Evolutionary conservation across 92 coral and sea anemone genomes (phyloP), one percentile per base, ranked within the genome.

Genomic region (Zoanthus solanderi): DNA sequence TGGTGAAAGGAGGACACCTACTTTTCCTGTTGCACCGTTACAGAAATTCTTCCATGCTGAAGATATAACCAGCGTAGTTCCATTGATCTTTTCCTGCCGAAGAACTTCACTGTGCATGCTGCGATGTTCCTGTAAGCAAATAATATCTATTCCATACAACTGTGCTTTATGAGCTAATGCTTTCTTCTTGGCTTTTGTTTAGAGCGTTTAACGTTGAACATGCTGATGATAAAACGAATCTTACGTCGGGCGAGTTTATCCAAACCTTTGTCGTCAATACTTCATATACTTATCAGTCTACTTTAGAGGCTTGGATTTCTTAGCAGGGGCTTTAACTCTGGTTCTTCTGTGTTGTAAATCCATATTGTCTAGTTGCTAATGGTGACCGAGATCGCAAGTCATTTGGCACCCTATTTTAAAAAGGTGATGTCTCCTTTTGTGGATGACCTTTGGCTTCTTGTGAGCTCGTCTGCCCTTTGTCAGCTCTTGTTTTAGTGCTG

Each of bases 181-280:
- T 6, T 60, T n/a, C 67, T 60, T 60, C 16, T 60, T 60, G 67
- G 67, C 67, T 6, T 18, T 76, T 76, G 45, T 52, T 32, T 54
- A 69, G 37, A 86, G 80, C 1, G 89, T 47, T 79, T 78, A 65
- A 60, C 84, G 57, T 86, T 86, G 73, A 86, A 54, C 9, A 84
- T 86, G 84, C 89, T 86, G 63, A 31, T 73, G 63, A 76, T 47
- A 8, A 79, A 31, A 75, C 75, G 74, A 11, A 29, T 85, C 52
- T 85, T 85, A 29, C 89, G 61, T 76, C 63, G 74, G 79, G 71
- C 54, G 23, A 85, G 65, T 28, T 48, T 56, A 17, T 56, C 54
- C 11, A 78, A 46, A 48, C 89, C 83, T 37, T 1, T 63, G 32
- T 73, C 17, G 54, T 67, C 89, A 71, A 60, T 37, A 78, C 37